Evolutionary conservation across 2,888 invertebrate species (phyloP).

Genomic region (Hylaea fasciaria): DNA sequence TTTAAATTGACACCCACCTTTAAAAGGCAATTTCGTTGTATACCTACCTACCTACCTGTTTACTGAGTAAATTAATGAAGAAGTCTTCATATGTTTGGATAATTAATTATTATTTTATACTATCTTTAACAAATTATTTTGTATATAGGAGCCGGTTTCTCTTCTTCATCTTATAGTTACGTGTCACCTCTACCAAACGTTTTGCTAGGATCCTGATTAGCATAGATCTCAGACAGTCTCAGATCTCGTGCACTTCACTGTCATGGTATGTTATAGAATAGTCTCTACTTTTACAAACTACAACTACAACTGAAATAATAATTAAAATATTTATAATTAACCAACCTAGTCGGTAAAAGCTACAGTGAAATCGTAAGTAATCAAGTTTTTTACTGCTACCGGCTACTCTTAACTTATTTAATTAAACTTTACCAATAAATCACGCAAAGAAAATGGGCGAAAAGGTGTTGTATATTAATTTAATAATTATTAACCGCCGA

Average conservation of each 20-base stretch:
- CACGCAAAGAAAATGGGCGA: conserved; percentile 64
- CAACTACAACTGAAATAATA: not conserved
- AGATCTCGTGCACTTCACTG: too few species aligned
- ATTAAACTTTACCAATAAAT: conserved; percentile 71
- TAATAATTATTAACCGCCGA: conserved; percentile 73
- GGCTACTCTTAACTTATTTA: conserved; percentile 58
- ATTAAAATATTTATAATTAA: not conserved
- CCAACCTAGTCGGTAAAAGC: not conserved
- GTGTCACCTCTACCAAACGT: too few species aligned
- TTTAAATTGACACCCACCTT: conserved; percentile 35
- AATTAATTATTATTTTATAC: too few species aligned
- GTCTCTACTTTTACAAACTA: not conserved
- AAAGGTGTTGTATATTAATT: conserved; percentile 77
- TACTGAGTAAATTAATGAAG: conserved; percentile 20
- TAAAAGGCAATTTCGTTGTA: conserved; percentile 11
- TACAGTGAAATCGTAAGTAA: conserved; percentile 20
- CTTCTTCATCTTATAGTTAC: too few species aligned
- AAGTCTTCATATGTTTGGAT: conserved; percentile 7
- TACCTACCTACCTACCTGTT: conserved; percentile 19
- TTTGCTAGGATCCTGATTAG: too few species aligned
- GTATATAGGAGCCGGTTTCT: too few species aligned
- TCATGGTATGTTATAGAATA: too few species aligned
- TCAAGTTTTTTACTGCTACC: conserved; percentile 41
- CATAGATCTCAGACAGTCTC: too few species aligned
- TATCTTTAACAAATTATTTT: not conserved